These are phyloP conservation scores for Saxidomus purpurata DNA, from an alignment of 1,140 invertebrate species.

Conservation along the genomic window DNA sequence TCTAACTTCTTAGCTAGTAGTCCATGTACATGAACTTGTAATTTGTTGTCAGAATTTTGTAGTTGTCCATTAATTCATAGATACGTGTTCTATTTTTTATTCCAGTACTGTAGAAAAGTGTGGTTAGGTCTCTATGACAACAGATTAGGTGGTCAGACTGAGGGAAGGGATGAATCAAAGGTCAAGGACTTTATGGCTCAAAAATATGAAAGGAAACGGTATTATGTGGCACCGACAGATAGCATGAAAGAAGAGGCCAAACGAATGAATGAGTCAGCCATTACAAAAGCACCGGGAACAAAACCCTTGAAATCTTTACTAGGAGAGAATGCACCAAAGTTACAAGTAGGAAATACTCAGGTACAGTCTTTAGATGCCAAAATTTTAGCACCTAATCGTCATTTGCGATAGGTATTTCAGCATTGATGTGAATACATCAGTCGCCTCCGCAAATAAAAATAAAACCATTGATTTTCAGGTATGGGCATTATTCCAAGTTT, in stretches of 20 bases:
- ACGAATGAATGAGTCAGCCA: slow-evolving; percentile 81
- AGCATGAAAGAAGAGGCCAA: slow-evolving; percentile 83
- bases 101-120: slow-evolving; percentile 93
- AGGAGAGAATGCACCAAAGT: slow-evolving; percentile 78
- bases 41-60: no score
- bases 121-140: slow-evolving; percentile 95
- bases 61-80: no score
- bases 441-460: no score
- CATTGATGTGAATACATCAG: no score
- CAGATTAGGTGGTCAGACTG: slow-evolving; percentile 84
- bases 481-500: no score
- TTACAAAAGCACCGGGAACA: slow-evolving; percentile 74
- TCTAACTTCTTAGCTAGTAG: no score
- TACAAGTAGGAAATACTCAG: slow-evolving; percentile 75
- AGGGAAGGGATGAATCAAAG: slow-evolving; percentile 94
- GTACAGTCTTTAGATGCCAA: slow-evolving; percentile 66
- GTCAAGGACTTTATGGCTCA: slow-evolving; percentile 96
- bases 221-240: slow-evolving; percentile 85
- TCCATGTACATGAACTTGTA: no score
- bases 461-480: no score
- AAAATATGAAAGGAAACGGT: slow-evolving; percentile 97
- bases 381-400: no score
- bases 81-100: no score
- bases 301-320: slow-evolving; percentile 81
- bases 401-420: no score